Base-by-base conservation (phyloP, 2,888 invertebrate genomes). In the Hesperia comma region DNA sequence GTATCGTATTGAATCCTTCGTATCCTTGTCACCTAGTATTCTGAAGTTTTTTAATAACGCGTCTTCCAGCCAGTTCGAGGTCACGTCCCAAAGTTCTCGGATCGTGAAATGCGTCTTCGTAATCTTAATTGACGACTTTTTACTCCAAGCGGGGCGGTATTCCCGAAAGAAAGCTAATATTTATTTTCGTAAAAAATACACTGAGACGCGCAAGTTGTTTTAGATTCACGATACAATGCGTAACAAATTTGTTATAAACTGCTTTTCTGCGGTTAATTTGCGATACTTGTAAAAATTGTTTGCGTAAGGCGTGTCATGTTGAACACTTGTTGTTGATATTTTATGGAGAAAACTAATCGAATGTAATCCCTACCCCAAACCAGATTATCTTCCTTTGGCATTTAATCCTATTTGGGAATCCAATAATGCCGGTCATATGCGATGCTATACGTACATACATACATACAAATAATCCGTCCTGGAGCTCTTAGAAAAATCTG, bases 11-110 rank as follows among this genome's bases (percentile, higher is more conserved):
- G 37, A 26, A 26, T 37, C 37, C 12, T 37, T 37, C 37, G 46
- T 46, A 54, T 64, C 61, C 64, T 68, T 70, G 63, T 70, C 69
- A 72, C 71, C 68, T 70, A 68, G 70, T 64, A 54, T 63, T 69
- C 55, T 64, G 63, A 72, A 73, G 69, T 72, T 73, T 72, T 71
- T 73, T 73, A 73, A 72, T 73, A 73, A 71, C 69, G 71, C 69
- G 67, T 68, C 67, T 57, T 40, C 46, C 51, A 33, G 46, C 51
- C 37, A 63, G 56, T 41, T 56, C 32, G 66, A 55, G 53, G 55
- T 54, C 66, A 61, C 60, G 66, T 61, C 33, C 66, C 66, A 46
- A 66, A 66, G 66, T 66, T 60, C 37, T 55, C 46, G 60, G 54
- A 55, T 66, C 46, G 54, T 15, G 56, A 63, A 55, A 66, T 21